Evolutionary conservation across 2,797 vertebrate species (phyloP).

Genomic region (Molossus alvarezi): DNA sequence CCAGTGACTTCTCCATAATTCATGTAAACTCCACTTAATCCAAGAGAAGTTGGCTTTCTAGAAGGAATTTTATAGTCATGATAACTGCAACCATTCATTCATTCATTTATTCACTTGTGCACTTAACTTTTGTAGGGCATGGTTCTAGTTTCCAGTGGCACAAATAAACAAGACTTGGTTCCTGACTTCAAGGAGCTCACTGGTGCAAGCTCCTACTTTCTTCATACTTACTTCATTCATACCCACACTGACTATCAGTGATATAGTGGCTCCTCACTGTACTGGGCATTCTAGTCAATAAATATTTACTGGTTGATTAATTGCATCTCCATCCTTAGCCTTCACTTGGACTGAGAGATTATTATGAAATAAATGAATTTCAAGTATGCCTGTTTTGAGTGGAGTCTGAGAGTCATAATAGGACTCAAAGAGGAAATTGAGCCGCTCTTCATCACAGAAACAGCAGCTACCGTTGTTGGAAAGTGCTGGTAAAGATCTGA

Average conservation of each 20-base stretch:
- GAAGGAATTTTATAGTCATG: conserved; percentile 3
- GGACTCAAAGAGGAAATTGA: background rate
- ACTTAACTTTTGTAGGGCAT: background rate
- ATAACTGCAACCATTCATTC: background rate
- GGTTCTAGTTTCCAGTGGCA: background rate
- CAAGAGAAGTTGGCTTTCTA: conserved; percentile 43
- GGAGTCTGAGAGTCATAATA: background rate
- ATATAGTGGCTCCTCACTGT: background rate
- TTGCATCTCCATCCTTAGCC: background rate
- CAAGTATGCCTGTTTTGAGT: background rate
- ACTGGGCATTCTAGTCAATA: background rate
- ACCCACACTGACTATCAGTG: background rate
- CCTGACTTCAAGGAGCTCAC: background rate
- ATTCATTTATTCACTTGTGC: background rate
- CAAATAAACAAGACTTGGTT: background rate
- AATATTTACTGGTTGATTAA: background rate
- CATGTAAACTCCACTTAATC: background rate
- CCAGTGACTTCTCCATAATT: conserved; percentile 29
- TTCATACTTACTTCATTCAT: background rate
- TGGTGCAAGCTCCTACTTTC: no score
- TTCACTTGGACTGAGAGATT: conserved; percentile 18
- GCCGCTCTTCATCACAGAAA: background rate
- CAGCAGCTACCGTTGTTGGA: background rate
- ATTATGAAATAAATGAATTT: conserved; percentile 57
- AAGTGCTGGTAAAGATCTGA: background rate